These are phyloP conservation scores for Coelogynopora nodosa DNA, from an alignment of 2,888 invertebrate species.

Conservation along the genomic window DNA sequence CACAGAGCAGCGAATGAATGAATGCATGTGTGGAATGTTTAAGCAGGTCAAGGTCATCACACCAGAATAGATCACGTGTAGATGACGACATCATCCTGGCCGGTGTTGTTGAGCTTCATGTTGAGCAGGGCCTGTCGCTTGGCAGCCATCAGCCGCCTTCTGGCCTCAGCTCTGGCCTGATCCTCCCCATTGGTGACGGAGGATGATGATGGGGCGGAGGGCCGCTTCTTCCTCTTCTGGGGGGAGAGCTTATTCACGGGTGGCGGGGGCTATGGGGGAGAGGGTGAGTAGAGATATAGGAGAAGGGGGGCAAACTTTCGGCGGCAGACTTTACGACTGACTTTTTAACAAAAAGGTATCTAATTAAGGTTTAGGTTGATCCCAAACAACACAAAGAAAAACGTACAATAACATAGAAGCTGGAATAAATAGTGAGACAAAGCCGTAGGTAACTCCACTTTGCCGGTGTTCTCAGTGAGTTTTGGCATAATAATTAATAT, in stretches of 20 bases:
- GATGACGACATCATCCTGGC: not conserved
- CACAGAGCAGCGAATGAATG: not conserved
- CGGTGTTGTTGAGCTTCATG: not conserved
- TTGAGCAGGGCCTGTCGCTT: slow-evolving; percentile 66
- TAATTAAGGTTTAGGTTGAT: no score
- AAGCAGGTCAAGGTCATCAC: no score
- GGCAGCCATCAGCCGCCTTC: slow-evolving; percentile 76
- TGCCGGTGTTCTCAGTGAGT: no score
- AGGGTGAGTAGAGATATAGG: slow-evolving; percentile 47
- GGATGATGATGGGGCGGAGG: not conserved
- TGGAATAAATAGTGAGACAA: no score
- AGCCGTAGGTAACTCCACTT: no score
- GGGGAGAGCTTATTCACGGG: no score
- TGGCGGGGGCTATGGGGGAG: slow-evolving; percentile 54
- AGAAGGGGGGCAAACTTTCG: no score
- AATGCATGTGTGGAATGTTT: not conserved
- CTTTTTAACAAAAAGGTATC: no score
- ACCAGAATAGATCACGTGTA: not conserved
- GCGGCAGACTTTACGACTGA: no score
- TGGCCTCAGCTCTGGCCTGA: slow-evolving; percentile 66
- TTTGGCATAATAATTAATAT: no score
- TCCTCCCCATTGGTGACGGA: slow-evolving; percentile 50
- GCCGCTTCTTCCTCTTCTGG: slow-evolving; percentile 12
- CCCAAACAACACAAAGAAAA: no score
- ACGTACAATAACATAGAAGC: no score